Evolutionary conservation across 2,888 invertebrate genomes (phyloP).

Genomic region (Drosophila basisetae): DNA sequence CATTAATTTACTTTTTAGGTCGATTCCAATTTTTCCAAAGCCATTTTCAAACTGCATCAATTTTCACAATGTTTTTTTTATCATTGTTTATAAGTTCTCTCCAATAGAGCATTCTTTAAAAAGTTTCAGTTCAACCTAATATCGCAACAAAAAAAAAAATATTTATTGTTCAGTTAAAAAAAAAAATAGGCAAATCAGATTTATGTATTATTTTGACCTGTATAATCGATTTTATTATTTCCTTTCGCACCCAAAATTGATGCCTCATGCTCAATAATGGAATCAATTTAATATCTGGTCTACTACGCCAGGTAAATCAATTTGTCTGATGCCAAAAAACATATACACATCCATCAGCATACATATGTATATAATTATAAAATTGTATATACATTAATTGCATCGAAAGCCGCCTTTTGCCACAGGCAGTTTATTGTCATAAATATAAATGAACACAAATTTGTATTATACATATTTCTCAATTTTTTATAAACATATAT

Average conservation of each 20-base stretch:
- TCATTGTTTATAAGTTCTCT: not conserved
- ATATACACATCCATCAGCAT: not conserved
- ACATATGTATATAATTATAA: slow-evolving; percentile 69
- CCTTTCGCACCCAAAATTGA: not conserved
- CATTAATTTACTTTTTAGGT: not conserved
- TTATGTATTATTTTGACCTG: not conserved
- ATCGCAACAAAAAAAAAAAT: not conserved
- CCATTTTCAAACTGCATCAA: not conserved
- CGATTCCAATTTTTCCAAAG: not conserved
- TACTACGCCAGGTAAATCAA: slow-evolving; percentile 28
- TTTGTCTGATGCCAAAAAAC: slow-evolving; percentile 44
- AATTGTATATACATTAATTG: slow-evolving; percentile 74
- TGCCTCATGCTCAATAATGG: not conserved
- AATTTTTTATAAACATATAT: not conserved
- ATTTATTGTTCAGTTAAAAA: not conserved
- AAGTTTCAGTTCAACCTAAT: too few relatives aligned
- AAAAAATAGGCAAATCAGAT: not conserved
- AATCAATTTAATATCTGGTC: slow-evolving; percentile 12
- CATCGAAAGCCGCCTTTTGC: slow-evolving; percentile 64
- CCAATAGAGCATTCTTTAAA: not conserved
- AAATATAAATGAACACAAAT: slow-evolving; percentile 71
- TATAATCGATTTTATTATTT: not conserved
- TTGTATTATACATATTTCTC: slow-evolving; percentile 26
- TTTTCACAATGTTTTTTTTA: not conserved
- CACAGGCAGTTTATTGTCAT: slow-evolving; percentile 69